Evolutionary conservation across 1,140 invertebrate species (phyloP), one percentile per base, ranked within the genome.

Genomic region (Antheraea pernyi): DNA sequence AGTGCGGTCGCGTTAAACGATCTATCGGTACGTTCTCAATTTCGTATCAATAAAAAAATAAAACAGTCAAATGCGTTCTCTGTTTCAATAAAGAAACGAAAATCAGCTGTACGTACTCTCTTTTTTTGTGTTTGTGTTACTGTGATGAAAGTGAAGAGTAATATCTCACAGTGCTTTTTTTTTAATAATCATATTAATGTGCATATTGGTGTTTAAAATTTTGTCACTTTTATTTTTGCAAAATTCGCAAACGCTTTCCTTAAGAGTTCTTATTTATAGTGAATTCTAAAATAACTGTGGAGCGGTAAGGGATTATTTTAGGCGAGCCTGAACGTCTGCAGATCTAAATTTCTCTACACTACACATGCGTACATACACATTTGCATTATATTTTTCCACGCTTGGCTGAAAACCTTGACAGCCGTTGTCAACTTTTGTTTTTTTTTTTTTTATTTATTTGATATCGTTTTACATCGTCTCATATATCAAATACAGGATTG

Each of bases 281-380:
- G 79, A 84, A 84, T 78, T 75, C 80, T 69, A 82, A 86, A 87
- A 88, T 89, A 87, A 78, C 82, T 79, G 67, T 75, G 81, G 75
- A 79, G 83, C 76, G 83, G 86, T 85, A 87, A 88, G 84, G 79
- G 72, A 82, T 85, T 88, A 84, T 85, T 86, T 88, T 86, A 82
- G 13, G 46, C 46, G 10, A 83, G 76, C 78, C 77, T 65, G 59
- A 65, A 64, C 62, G 69, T 72, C 53, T 65, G 63, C 67, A 30
- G 13, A 66, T 58, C 67, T 66, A 60, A 65, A 69, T 60, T 72
- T 68, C 61, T 30, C 46, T 53, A n/a, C 13, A 53, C 5, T 6
- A 5, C 46, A 16, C 11, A 1, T 13, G 16, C 46, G 2, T 53
- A 16, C 46, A 13, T 53, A 53, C 46, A 9, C 13, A 53, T 53